Conservation (phyloP, 1,140 invertebrate genomes). For the Chironomus tepperi region DNA sequence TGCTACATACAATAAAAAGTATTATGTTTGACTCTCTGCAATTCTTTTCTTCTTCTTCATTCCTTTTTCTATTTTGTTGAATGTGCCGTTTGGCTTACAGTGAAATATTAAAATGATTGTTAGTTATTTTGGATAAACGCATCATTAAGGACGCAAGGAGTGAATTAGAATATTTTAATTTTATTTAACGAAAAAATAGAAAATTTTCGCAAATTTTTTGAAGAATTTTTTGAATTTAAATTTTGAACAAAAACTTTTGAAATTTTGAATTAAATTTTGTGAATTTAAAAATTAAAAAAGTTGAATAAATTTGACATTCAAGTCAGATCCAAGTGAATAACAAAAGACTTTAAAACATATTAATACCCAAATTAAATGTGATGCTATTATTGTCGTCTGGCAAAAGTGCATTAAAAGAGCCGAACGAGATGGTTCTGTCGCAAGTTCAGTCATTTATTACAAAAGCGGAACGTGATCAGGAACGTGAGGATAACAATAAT, state of each 20-base stretch:
- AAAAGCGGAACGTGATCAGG: constrained; percentile 6
- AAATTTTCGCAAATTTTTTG: background rate
- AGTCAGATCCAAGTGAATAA: too few relatives aligned
- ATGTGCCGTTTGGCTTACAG: constrained; percentile 17
- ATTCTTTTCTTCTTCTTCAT: background rate
- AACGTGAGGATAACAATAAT: constrained; percentile 24
- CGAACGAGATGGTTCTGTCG: constrained; percentile 18
- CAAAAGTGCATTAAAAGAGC: constrained; percentile 20
- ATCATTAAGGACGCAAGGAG: constrained; percentile 21
- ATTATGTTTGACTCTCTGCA: background rate
- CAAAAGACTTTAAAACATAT: background rate
- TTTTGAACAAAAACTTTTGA: background rate
- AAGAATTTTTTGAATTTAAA: background rate
- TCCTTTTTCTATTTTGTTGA: background rate
- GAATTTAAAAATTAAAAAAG: too few relatives aligned
- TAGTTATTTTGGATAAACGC: constrained; percentile 20
- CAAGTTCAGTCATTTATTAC: constrained; percentile 16
- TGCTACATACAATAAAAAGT: background rate
- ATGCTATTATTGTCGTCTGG: background rate
- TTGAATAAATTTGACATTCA: too few relatives aligned
- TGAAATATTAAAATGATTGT: constrained; percentile 21
- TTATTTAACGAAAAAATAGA: background rate
- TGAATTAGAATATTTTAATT: constrained; percentile 19
- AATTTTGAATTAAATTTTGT: too few relatives aligned
- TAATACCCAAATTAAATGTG: background rate